Percentiles rank a stretch among this genome's conserved stretches.
Evolutionary conservation across 1,140 invertebrate genomes (phyloP).

Genomic region (Matsumurasca onukii): DNA sequence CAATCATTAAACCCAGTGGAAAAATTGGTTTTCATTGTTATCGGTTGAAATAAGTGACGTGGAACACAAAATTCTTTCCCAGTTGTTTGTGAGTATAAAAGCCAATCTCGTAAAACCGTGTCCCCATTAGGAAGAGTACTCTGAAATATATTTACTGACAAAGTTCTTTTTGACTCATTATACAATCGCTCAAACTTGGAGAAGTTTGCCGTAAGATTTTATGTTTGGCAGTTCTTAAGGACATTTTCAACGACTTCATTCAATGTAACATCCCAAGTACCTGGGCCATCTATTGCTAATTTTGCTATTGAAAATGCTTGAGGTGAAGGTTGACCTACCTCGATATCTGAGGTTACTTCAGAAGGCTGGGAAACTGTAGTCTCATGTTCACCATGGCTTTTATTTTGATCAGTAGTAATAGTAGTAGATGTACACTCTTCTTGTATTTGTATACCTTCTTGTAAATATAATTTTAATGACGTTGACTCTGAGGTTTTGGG

Average conservation of each 20-base stretch:
- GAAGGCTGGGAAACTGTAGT: too few relatives aligned
- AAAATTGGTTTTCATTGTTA: constrained; percentile 18
- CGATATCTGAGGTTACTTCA: too few relatives aligned
- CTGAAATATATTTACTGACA: neutral
- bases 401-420: too few relatives aligned
- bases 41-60: neutral
- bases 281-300: neutral
- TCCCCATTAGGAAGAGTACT: neutral
- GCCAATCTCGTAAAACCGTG: neutral
- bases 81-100: neutral
- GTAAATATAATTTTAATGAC: too few relatives aligned
- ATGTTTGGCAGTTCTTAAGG: neutral
- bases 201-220: neutral
- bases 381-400: too few relatives aligned
- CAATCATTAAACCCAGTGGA: constrained; percentile 33
- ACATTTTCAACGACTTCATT: neutral
- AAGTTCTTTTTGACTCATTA: neutral
- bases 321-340: too few relatives aligned
- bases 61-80: neutral
- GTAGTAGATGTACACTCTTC: too few relatives aligned
- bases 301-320: too few relatives aligned
- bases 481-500: neutral
- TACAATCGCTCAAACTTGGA: neutral
- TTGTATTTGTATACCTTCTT: too few relatives aligned
- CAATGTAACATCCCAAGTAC: neutral